phyloP scores from a whole-genome alignment of 2,888 invertebrate species.

The Drosophila vallismaia region DNA sequence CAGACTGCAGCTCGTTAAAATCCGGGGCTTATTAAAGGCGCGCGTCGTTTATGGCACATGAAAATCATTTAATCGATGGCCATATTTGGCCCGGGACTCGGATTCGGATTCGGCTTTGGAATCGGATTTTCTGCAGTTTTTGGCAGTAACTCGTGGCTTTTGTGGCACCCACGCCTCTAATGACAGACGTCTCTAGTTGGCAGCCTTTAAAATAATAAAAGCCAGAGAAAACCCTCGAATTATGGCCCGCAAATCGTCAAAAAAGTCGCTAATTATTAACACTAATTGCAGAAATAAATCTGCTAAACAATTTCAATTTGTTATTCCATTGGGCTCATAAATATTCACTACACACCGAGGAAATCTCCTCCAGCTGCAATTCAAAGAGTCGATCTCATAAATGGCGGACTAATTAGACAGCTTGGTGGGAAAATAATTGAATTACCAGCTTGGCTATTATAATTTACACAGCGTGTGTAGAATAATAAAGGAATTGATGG shows the following conservation, averaged over 20 bases:
- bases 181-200: constrained; percentile 44
- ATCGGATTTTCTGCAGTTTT: constrained; percentile 30
- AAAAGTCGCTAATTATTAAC: constrained; percentile 56
- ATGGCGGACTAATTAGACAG: constrained; percentile 43
- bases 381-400: constrained; percentile 31
- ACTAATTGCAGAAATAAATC: constrained; percentile 75
- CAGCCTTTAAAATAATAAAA: constrained; percentile 59
- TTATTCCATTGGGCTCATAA: constrained; percentile 64
- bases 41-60: constrained; percentile 78
- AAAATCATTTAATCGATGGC: constrained; percentile 79
- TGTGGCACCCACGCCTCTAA: constrained; percentile 50
- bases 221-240: constrained; percentile 41
- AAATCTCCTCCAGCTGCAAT: constrained; percentile 30
- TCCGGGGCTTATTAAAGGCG: constrained; percentile 74
- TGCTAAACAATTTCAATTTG: constrained; percentile 74
- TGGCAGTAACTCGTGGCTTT: constrained; percentile 6
- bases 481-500: constrained; percentile 57
- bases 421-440: constrained; percentile 30
- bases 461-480: constrained; percentile 59
- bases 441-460: constrained; percentile 50
- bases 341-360: constrained; percentile 59
- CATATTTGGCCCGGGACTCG: constrained; percentile 64
- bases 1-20: constrained; percentile 69
- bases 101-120: constrained; percentile 47
- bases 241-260: constrained; percentile 68